Percentiles rank a stretch among this genome's conserved stretches.
Conservation (phyloP, 2,113 vertebrate species). For the Lasiurus borealis region DNA sequence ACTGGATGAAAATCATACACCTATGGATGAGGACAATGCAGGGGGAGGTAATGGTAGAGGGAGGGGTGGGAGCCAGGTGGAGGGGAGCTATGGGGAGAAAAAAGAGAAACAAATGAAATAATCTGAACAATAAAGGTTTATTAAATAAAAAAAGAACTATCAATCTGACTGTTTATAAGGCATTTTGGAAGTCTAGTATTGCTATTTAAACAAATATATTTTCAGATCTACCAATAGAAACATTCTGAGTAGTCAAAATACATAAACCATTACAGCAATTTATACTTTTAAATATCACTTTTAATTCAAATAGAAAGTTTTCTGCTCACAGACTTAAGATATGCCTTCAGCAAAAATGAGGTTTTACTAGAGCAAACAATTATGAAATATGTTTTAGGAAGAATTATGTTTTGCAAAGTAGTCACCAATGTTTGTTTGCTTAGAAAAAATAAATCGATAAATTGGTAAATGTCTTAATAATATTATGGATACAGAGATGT, state of each 20-base stretch:
- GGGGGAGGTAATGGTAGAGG: too few species aligned
- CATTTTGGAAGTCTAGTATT: not conserved
- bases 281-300: not conserved
- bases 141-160: not conserved
- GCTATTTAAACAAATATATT: not conserved
- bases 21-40: too few species aligned
- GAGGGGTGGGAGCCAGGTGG: too few species aligned
- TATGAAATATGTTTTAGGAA: not conserved
- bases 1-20: too few species aligned
- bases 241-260: not conserved
- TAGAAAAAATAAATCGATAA: conserved; percentile 16
- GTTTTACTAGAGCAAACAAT: not conserved
- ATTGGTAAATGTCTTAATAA: not conserved
- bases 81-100: too few species aligned
- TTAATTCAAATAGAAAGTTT: conserved; percentile 7
- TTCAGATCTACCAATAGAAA: not conserved
- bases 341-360: not conserved
- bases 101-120: too few species aligned
- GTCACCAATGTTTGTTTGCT: not conserved
- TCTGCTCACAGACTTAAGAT: not conserved
- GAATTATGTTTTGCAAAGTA: not conserved
- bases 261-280: not conserved
- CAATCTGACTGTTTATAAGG: not conserved
- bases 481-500: not conserved
- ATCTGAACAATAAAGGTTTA: too few species aligned